A percentile compares a stretch with the other conserved stretches of the same genome.
Conservation (phyloP, 2,113 vertebrate genomes). For the Entomyzon cyanotis region DNA sequence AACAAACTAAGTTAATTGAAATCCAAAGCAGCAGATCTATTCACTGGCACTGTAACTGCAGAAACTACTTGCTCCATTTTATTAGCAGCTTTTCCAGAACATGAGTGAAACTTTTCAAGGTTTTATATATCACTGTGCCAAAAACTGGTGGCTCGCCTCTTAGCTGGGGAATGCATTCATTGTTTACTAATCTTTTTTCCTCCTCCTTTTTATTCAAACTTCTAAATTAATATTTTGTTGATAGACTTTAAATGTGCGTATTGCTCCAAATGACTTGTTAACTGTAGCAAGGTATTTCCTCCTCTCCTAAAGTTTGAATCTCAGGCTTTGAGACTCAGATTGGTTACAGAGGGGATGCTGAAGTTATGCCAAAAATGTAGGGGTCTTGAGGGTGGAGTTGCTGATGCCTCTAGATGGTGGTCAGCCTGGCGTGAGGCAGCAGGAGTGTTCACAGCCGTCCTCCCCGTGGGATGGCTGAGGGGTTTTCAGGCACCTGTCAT, state of each 20-base stretch:
- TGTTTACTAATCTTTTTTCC: not conserved
- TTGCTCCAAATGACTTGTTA: not conserved
- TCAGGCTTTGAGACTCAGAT: not conserved
- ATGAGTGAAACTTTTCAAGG: slow-evolving; percentile 49
- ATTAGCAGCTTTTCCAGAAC: slow-evolving; percentile 25
- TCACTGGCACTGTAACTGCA: slow-evolving; percentile 25
- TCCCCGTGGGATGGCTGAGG: not conserved
- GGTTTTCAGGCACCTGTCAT: not conserved
- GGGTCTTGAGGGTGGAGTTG: not conserved
- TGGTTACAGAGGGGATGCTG: not conserved
- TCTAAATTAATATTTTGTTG: not conserved
- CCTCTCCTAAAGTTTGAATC: not conserved
- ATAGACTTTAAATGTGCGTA: not conserved
- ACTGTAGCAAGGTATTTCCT: not conserved
- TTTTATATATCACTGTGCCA: not conserved
- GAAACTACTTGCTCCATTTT: slow-evolving; percentile 31
- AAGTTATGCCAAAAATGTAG: not conserved
- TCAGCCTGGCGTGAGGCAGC: not conserved
- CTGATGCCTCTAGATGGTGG: not conserved
- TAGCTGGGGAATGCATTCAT: not conserved
- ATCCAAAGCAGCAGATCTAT: slow-evolving; percentile 62
- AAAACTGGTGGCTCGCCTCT: not conserved
- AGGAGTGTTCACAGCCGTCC: not conserved
- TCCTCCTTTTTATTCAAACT: not conserved
- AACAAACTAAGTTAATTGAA: slow-evolving; percentile 66